Base-by-base conservation (phyloP, 2,797 vertebrate species). In the Erpetoichthys calabaricus region DNA sequence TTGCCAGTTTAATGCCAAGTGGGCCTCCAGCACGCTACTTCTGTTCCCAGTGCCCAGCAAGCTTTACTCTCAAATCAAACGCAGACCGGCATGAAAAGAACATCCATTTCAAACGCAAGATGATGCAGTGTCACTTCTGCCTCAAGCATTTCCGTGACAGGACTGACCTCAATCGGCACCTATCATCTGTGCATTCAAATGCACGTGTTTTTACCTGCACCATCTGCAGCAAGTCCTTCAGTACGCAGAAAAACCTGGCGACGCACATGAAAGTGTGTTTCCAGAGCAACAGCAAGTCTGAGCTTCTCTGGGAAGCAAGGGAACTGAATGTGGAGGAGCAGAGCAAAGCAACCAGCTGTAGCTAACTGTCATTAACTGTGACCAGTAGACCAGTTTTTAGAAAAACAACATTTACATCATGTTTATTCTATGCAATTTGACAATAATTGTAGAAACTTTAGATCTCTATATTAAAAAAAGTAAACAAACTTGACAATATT, bases 61-160 rank as follows among this genome's bases (percentile, higher is more conserved):
- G 87, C 76, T 89, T 91, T 77, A 85, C 86, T 0, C 79, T 87
- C 62, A 91, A 89, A 64, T 91, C 88, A 60, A 91, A 88, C 3
- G 80, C 86, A 3, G 86, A 90, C 55, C 83, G 80, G 1, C 85
- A 84, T 0, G 75, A 89, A 62, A 89, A 90, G 78, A 88, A 83
- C 56, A 78, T 84, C 69, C 87, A 86, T 70, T 82, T 73, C 60
- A 88, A 88, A 70, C 76, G 80, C 73, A 87, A 88, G 76, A 83
- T 86, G 68, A 85, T 90, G 86, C 82, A 75, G 65, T 89, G 90
- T 51, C 65, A 67, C 47, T 68, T 68, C 75, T 88, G 86, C 64
- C 70, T 80, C 69, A 82, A 77, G 63, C 74, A 81, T 56, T 85
- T 87, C 46, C 60, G 79, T 0, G 89, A 88, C 75, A 76, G 84